A percentile compares a stretch with the other conserved stretches of the same genome.
Evolutionary conservation across 2,797 vertebrate species (phyloP).

Genomic region (Lemur catta): DNA sequence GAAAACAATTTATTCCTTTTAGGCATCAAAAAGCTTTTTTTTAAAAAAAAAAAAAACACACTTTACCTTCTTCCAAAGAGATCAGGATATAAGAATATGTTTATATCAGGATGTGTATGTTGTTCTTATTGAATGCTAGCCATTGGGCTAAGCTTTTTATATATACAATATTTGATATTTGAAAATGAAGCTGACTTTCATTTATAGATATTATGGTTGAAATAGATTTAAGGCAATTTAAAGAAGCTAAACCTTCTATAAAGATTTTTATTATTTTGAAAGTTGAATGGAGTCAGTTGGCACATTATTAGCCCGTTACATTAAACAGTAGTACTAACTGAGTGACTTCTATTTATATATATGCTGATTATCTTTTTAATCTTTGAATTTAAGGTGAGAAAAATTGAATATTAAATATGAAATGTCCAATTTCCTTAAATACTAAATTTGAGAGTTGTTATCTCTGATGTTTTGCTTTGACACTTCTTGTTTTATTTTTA

Average conservation of each 20-base stretch:
- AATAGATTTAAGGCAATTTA: not conserved
- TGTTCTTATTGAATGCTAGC: not conserved
- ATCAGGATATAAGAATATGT: not conserved
- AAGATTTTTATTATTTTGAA: constrained; percentile 38
- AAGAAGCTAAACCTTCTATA: constrained; percentile 3
- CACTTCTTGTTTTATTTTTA: too few species aligned
- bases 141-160: not conserved
- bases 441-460: too few species aligned
- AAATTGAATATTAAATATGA: not conserved
- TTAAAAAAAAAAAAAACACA: not conserved
- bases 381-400: constrained; percentile 27
- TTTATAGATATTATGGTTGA: not conserved
- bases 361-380: constrained; percentile 2
- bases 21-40: not conserved
- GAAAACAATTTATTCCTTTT: too few species aligned
- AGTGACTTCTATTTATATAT: not conserved
- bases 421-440: too few species aligned
- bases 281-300: not conserved
- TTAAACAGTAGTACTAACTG: not conserved
- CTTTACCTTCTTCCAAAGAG: not conserved
- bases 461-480: too few species aligned
- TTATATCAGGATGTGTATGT: not conserved
- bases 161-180: not conserved
- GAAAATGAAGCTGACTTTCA: constrained; percentile 33
- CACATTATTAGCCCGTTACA: not conserved